Percentiles rank a stretch among this genome's conserved stretches.
Conservation (phyloP, 2,113 vertebrate species). For the Catagonus wagneri region DNA sequence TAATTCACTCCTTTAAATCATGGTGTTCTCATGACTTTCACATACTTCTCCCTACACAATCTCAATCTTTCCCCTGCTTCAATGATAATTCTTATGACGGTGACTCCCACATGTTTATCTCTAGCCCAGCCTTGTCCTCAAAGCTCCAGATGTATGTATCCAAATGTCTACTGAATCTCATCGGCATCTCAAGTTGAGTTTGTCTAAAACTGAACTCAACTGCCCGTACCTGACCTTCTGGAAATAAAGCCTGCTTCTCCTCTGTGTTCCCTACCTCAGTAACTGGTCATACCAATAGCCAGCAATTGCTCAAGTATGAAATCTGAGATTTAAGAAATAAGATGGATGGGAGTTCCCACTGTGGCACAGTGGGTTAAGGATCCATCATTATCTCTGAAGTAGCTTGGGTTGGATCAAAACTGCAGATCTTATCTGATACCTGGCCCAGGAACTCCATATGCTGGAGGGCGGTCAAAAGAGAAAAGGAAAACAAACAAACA, state of each 20-base stretch:
- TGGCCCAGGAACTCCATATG: no score
- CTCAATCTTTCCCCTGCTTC: not conserved
- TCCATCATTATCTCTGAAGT: no score
- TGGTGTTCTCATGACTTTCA: not conserved
- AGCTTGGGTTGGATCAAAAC: no score
- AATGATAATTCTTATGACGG: not conserved
- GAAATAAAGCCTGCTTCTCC: not conserved
- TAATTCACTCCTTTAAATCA: not conserved
- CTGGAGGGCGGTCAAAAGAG: no score
- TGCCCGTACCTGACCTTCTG: not conserved
- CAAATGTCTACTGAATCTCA: not conserved
- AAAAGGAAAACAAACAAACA: no score
- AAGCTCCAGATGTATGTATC: not conserved
- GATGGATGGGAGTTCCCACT: not conserved
- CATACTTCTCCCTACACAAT: not conserved
- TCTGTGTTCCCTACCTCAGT: not conserved
- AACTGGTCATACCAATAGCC: not conserved
- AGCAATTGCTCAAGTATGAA: constrained; percentile 37
- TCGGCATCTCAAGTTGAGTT: not conserved
- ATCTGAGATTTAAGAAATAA: not conserved
- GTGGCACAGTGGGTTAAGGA: no score
- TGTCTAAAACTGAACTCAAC: not conserved
- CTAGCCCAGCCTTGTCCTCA: not conserved
- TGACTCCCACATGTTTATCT: not conserved
- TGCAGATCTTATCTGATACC: no score